Conservation (phyloP, 2,113 vertebrate genomes). For the Malaclemys terrapin region DNA sequence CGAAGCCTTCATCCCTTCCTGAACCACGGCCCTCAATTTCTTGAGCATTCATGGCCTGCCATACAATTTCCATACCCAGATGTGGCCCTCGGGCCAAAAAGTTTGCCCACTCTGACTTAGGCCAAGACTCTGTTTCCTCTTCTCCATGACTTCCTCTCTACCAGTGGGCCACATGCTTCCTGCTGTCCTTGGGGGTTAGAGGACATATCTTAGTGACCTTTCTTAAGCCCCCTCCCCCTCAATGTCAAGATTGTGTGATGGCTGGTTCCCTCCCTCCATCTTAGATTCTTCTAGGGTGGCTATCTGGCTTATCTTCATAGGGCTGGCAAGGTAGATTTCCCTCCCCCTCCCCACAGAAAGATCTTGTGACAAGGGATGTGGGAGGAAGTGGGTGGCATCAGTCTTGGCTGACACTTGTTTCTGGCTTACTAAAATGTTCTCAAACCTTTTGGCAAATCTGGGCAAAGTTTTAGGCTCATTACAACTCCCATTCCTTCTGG, state of each 20-base stretch:
- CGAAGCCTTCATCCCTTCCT: no score
- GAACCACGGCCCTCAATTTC: no score
- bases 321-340: not conserved
- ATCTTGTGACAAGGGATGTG: not conserved
- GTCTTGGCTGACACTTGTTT: not conserved
- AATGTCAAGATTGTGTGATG: not conserved
- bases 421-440: not conserved
- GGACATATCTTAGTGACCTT: not conserved
- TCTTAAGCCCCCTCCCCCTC: not conserved
- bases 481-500: not conserved
- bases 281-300: not conserved
- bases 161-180: not conserved
- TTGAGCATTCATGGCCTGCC: no score
- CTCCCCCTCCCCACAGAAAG: not conserved
- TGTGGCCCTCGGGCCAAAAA: no score
- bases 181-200: not conserved
- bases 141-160: not conserved
- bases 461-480: not conserved
- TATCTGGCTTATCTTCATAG: not conserved
- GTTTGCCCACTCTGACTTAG: not conserved
- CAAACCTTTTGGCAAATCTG: conserved; percentile 1
- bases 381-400: not conserved
- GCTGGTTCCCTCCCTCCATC: not conserved
- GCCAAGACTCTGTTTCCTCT: not conserved
- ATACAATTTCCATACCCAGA: no score